These are phyloP conservation scores for Neolamprologus hecqui DNA, from an alignment of 2,113 vertebrate species.

Conservation along the genomic window DNA sequence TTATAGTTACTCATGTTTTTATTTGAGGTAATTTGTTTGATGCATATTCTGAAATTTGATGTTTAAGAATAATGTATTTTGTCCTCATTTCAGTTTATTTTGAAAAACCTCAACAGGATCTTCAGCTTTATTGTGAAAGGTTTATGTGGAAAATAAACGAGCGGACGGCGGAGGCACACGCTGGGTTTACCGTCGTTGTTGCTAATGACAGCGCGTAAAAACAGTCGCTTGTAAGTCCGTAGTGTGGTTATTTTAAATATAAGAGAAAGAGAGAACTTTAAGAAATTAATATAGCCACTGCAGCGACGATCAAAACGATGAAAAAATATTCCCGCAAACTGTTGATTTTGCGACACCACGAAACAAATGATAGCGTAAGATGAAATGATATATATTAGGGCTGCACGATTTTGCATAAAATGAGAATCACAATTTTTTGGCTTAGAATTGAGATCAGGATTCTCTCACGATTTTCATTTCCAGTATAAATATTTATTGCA, in stretches of 20 bases:
- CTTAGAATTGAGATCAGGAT: too few species aligned
- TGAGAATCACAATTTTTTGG: too few species aligned
- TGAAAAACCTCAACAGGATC: fast-evolving
- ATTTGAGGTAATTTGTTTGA: not conserved
- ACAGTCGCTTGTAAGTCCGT: fast-evolving
- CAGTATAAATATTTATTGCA: fast-evolving
- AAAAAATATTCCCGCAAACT: fast-evolving
- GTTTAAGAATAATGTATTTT: not conserved
- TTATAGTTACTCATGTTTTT: fast-evolving
- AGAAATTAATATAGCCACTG: not conserved
- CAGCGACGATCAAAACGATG: fast-evolving
- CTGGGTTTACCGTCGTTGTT: fast-evolving
- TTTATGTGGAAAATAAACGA: not conserved
- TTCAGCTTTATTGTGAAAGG: not conserved
- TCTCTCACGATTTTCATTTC: too few species aligned
- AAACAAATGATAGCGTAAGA: fast-evolving
- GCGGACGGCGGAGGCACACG: fast-evolving
- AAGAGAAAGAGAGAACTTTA: not conserved
- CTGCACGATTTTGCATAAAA: too few species aligned
- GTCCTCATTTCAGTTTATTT: not conserved
- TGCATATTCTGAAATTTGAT: not conserved
- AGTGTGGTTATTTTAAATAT: not conserved
- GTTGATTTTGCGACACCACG: fast-evolving
- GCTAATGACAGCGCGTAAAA: fast-evolving
- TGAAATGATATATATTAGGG: not conserved